These are phyloP conservation scores for Scaptomyza caliginosa DNA, from an alignment of 2,888 invertebrate genomes.

Conservation along the genomic window DNA sequence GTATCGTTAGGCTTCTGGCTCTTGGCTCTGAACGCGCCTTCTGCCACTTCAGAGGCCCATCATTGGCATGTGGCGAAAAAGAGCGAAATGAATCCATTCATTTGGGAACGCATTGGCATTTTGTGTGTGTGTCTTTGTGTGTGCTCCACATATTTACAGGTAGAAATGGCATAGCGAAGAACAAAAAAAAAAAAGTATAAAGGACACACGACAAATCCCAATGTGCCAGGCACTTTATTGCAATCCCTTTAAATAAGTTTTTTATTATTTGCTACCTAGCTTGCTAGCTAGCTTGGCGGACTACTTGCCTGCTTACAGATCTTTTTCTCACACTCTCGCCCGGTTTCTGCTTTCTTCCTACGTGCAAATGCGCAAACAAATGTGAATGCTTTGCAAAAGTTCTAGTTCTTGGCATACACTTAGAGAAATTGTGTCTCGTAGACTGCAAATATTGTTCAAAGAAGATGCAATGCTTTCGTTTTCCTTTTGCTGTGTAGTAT, in stretches of 20 bases:
- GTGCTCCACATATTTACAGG: slow-evolving; percentile 67
- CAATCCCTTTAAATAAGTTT: slow-evolving; percentile 79
- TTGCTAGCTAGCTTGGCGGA: background rate
- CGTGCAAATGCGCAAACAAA: slow-evolving; percentile 69
- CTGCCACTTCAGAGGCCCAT: slow-evolving; percentile 54
- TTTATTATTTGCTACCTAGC: slow-evolving; percentile 51
- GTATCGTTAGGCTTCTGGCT: background rate
- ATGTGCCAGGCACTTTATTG: slow-evolving; percentile 78
- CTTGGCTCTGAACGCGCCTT: no score
- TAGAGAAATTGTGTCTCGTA: background rate
- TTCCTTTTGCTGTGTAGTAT: background rate
- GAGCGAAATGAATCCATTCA: slow-evolving; percentile 63
- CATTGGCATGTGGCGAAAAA: slow-evolving; percentile 69
- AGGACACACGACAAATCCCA: slow-evolving; percentile 67
- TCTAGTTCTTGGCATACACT: slow-evolving; percentile 1
- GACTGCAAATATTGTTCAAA: no score
- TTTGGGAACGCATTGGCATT: slow-evolving; percentile 56
- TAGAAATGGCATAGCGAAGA: slow-evolving; percentile 46
- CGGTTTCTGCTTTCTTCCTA: slow-evolving; percentile 3
- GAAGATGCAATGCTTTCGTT: no score
- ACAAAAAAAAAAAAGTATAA: background rate
- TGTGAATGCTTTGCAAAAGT: slow-evolving; percentile 31
- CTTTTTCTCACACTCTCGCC: background rate
- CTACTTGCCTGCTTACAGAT: slow-evolving; percentile 7
- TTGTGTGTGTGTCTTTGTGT: slow-evolving; percentile 15